A percentile compares a stretch with the other conserved stretches of the same genome.
These are phyloP conservation scores for Falco peregrinus DNA, from an alignment of 2,797 vertebrate genomes.

Conservation along the genomic window DNA sequence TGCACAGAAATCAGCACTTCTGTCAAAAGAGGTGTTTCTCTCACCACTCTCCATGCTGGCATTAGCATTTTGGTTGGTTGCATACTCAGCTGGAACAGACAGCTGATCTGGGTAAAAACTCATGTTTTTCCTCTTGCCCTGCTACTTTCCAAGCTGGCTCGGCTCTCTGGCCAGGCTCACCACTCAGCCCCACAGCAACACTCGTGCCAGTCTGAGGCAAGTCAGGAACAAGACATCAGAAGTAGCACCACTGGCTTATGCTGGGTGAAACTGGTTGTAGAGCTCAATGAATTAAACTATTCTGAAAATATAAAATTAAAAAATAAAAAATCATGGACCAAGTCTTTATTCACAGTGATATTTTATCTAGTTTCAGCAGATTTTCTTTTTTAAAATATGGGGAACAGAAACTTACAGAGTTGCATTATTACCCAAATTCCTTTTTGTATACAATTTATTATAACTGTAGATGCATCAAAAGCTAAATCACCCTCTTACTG, in stretches of 20 bases:
- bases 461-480: not conserved
- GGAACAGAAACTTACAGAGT: not conserved
- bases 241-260: not conserved
- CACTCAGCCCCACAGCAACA: not conserved
- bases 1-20: not conserved
- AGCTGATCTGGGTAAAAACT: not conserved
- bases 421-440: not conserved
- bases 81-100: not conserved
- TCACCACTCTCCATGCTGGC: accelerated
- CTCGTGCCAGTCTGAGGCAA: not conserved
- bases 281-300: not conserved
- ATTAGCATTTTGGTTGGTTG: not conserved
- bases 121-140: not conserved
- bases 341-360: not conserved
- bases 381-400: not conserved
- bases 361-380: not conserved
- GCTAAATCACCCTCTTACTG: not conserved
- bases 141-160: not conserved
- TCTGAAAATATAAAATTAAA: not conserved
- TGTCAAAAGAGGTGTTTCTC: not conserved
- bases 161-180: not conserved
- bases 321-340: not conserved
- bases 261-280: not conserved
- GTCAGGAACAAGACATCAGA: not conserved
- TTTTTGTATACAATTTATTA: not conserved